These are phyloP conservation scores for Chionis minor DNA, from an alignment of 2,113 vertebrate genomes.

Conservation along the genomic window DNA sequence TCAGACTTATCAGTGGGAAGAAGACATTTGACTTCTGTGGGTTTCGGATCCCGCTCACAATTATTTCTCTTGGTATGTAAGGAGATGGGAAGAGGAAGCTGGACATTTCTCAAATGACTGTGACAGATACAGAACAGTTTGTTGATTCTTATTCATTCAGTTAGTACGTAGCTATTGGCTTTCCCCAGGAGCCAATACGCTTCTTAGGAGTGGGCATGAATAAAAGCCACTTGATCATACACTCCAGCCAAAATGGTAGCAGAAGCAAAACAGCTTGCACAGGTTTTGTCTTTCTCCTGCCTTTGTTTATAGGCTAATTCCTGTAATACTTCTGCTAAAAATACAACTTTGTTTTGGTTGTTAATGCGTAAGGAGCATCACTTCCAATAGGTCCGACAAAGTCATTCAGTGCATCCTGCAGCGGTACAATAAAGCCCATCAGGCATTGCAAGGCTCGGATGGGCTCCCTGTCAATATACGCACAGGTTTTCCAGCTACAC, in stretches of 20 bases:
- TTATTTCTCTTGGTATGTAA: neutral
- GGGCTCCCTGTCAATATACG: neutral
- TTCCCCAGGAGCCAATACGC: neutral
- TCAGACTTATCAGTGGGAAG: neutral
- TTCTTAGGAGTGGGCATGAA: neutral
- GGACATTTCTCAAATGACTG: neutral
- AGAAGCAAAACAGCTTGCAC: neutral
- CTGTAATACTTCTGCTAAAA: constrained; percentile 5
- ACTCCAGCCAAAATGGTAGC: neutral
- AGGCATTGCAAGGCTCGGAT: neutral
- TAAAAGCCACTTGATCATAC: neutral
- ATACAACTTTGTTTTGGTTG: neutral
- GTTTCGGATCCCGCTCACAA: neutral
- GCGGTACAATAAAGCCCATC: neutral
- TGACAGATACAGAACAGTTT: neutral
- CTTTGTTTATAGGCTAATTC: neutral
- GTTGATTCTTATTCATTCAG: neutral
- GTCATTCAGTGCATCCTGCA: neutral
- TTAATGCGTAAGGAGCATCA: neutral
- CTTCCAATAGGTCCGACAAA: neutral
- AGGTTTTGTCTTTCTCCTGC: neutral
- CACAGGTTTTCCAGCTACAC: fast-evolving
- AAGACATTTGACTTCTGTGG: neutral
- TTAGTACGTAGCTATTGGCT: neutral
- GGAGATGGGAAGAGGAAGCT: neutral